Evolutionary conservation across 2,888 invertebrate species (phyloP), one percentile per base, ranked within the genome.

Genomic region (Esperia sulphurella): DNA sequence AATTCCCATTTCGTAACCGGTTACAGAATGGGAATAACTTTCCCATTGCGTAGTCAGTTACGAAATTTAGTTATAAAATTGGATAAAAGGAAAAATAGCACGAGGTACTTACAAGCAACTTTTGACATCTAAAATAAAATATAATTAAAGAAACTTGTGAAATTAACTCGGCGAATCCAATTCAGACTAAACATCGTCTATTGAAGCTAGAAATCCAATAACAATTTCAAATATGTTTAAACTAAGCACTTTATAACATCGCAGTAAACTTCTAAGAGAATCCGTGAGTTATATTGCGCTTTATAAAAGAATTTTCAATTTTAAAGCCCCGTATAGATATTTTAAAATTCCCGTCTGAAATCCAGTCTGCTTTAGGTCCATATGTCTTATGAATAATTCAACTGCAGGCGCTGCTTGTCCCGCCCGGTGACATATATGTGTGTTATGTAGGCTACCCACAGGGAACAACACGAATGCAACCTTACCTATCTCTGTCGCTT

Each of bases 301-400:
- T 76, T 76, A 73, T 71, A 75, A 77, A 78, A 78, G 75, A 76
- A 77, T 81, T 81, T 83, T 79, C 79, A 81, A 81, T 83, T 80
- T 81, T 77, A 79, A 80, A 81, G 63, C 76, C 65, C 63, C 66
- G 74, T 78, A 81, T 79, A 80, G 79, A 79, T 81, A 83, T 83
- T 88, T 86, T 83, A 83, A 85, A 88, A 88, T 85, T 83, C 85
- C 70, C 78, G 72, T 80, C 82, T 83, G 79, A 85, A 87, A 87
- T 84, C 86, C 81, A 84, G 83, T 80, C 80, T 84, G 83, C 86
- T 83, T 84, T 86, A 82, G 83, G 86, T 85, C 83, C 87, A 85
- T 84, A 87, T 86, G 84, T 82, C 83, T 86, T 79, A 86, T 89
- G 88, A 85, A 88, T 88, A 69, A 89, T 88, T 87, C 87, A 88